Base-by-base conservation (phyloP, 2,797 vertebrate genomes). In the Micromesistius poutassou region DNA sequence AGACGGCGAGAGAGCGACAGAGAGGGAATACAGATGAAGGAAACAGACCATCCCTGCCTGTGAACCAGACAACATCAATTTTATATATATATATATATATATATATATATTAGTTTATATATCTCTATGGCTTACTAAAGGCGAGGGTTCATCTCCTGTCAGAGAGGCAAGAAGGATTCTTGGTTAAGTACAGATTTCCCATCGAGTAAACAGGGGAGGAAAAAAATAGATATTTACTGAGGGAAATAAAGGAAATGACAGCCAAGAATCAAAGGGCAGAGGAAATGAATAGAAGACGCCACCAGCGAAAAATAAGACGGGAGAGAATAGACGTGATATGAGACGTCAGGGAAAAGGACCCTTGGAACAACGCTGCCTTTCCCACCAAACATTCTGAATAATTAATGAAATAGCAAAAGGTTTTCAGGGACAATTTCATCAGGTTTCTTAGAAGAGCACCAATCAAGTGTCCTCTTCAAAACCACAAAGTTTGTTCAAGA, bases 311-410 rank as follows among this genome's bases (percentile, higher is more conserved):
- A 77, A 9, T 72, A 71, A 71, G 10, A 70, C 66, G 25, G n/a
- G 28, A 2, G 28, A 70, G 28, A 70, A 30, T 7, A 30, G 25
- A 46, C 68, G 13, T 66, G 83, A 75, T 0, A n/a, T 78, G 76
- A 74, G 46, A 74, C 81, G 79, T 82, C 77, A 79, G 83, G 87
- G 85, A 82, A 85, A 74, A 79, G 73, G 80, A 88, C 81, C 83
- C 84, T 85, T 5, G 9, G 46, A 82, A 77, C 70, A 80, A 62
- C n/a, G 73, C 72, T 13, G 71, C 75, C 77, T 76, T 78, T 89
- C 22, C 81, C 76, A 81, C 78, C 81, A 85, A 87, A 87, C 85
- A 77, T 40, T 36, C 62, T 93, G 82, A 92, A 94, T 94, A 87
- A 93, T 93, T 88, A 80, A 94, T 92, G 85, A 89, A 80, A 40